Conservation (phyloP, 2,113 vertebrate genomes). For the Pseudonaja textilis region DNA sequence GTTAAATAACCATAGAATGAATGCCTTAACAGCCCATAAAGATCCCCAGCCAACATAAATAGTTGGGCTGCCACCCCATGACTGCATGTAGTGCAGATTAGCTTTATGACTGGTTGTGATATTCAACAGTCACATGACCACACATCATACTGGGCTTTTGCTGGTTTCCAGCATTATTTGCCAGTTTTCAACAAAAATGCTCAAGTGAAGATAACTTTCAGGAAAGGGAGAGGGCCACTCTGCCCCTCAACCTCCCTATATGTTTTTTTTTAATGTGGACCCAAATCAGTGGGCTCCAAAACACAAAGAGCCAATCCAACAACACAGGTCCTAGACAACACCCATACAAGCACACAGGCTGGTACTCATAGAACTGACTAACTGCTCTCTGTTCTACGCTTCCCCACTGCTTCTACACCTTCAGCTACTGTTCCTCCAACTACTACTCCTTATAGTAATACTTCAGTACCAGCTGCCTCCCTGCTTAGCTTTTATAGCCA, state of each 20-base stretch:
- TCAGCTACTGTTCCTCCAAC: not conserved
- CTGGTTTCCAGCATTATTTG: not conserved
- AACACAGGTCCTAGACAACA: not conserved
- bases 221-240: not conserved
- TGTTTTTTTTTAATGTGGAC: not conserved
- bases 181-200: not conserved
- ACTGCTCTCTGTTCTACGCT: not conserved
- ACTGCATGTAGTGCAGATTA: not conserved
- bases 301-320: not conserved
- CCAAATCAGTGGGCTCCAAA: not conserved
- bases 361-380: not conserved
- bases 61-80: not conserved
- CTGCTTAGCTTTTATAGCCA: not conserved
- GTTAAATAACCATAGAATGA: not conserved
- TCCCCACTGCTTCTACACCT: not conserved
- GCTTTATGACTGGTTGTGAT: not conserved
- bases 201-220: not conserved
- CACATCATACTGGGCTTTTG: not conserved
- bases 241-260: not conserved
- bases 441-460: not conserved
- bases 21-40: not conserved
- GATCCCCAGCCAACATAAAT: not conserved
- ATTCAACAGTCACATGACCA: not conserved
- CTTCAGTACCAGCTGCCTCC: not conserved
- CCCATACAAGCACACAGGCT: not conserved